phyloP scores from a whole-genome alignment of 37 sponge, comb jelly and placozoan species.

The Beroe forskalii region DNA sequence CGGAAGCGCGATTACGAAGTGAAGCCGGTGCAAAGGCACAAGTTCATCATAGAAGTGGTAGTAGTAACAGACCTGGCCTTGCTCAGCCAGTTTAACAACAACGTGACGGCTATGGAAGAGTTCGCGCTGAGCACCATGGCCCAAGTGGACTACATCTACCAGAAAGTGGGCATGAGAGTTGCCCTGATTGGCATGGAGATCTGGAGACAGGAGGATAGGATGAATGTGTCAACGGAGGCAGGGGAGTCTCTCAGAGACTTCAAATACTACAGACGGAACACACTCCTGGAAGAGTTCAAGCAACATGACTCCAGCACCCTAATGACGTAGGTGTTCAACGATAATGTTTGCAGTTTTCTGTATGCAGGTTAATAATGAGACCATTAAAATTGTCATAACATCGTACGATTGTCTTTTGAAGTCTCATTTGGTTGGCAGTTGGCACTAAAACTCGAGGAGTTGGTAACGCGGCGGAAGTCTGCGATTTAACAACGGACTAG shows the following conservation, averaged over 20 bases:
- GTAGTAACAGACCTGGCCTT: background rate
- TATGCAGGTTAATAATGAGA: too few relatives aligned
- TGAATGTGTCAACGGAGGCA: background rate
- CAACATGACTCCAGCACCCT: conserved; percentile 45
- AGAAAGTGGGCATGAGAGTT: background rate
- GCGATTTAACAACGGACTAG: too few relatives aligned
- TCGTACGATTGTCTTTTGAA: too few relatives aligned
- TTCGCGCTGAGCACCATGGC: background rate
- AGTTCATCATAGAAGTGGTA: background rate
- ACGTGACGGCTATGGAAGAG: background rate
- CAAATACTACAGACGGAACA: background rate
- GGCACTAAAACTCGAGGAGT: too few relatives aligned
- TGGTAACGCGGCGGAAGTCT: too few relatives aligned
- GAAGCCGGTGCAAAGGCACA: too few relatives aligned
- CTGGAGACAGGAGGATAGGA: background rate
- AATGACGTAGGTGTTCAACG: conserved; percentile 56
- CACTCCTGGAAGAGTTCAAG: background rate
- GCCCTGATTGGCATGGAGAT: conserved; percentile 57
- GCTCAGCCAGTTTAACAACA: background rate
- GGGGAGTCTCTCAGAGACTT: background rate
- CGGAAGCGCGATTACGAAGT: too few relatives aligned
- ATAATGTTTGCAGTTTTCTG: too few relatives aligned
- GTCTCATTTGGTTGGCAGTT: too few relatives aligned
- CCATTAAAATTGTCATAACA: too few relatives aligned
- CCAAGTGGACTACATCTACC: conserved; percentile 4